Base-by-base conservation (phyloP, 1,140 invertebrate genomes). In the Macrocentrus cingulum region DNA sequence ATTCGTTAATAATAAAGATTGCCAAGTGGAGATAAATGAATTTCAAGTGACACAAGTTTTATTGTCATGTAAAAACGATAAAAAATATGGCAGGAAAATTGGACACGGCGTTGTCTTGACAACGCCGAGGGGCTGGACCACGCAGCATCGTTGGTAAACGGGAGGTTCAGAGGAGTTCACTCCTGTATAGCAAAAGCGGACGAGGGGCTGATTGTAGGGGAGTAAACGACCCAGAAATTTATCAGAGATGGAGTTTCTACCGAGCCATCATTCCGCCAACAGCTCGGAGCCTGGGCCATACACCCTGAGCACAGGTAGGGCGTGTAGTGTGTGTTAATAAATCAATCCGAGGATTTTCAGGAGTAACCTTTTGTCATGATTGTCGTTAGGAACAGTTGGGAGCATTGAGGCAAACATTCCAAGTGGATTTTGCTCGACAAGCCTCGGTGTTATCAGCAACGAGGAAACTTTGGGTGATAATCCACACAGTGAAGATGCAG, bases 241-340 rank as follows among this genome's bases (percentile, higher is more conserved):
- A 64, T 64, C 69, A 71, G 78, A 78, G 73, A 80, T 80, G 78
- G 78, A 80, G 76, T 80, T 80, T 70, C 76, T 80, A 61, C 78
- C 79, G 70, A 80, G 75, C 77, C 78, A 80, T 65, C 77, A 78
- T 67, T 69, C 77, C 66, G 70, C 76, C 54, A 80, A 72, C 76
- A 80, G 68, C 76, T 74, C 76, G 68, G 78, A 79, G 61, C 62
- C 76, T 61, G 69, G 73, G 42, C 25, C 25, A 29, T 80, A 80
- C 55, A 80, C 74, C 51, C 74, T 79, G 54, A 71, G 75, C 56
- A 72, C 75, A 72, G 76, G 76, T 80, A 62, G n/a, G n/a, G n/a
- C n/a, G n/a, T n/a, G n/a, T n/a, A n/a, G n/a, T n/a, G n/a, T n/a
- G n/a, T n/a, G n/a, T n/a, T n/a, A n/a, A n/a, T n/a, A n/a, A 70